phyloP scores from a whole-genome alignment of 2,888 invertebrate species.

The Lasioglossum oenotherae region DNA sequence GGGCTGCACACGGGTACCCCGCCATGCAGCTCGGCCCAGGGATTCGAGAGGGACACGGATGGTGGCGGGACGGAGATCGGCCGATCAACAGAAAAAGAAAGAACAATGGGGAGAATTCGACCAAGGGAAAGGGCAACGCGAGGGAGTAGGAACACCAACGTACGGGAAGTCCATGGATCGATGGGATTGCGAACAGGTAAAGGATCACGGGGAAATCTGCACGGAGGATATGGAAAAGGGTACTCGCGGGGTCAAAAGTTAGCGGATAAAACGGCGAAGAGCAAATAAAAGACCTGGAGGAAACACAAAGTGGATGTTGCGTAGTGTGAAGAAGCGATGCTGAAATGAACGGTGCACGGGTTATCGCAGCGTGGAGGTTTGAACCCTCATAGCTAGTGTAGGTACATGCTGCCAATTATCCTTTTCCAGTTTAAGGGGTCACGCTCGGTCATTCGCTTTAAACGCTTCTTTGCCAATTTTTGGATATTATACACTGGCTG shows the following conservation, averaged over 20 bases:
- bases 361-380: background rate
- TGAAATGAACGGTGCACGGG: background rate
- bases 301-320: background rate
- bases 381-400: background rate
- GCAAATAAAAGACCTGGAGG: background rate
- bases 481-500: background rate
- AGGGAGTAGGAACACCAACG: background rate
- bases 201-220: background rate
- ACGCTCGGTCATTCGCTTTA: background rate
- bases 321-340: background rate
- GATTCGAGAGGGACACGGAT: background rate
- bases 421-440: background rate
- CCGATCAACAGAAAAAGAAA: background rate
- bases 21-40: background rate
- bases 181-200: background rate
- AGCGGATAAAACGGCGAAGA: background rate
- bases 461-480: background rate
- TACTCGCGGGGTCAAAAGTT: background rate
- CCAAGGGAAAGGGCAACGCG: background rate
- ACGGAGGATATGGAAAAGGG: background rate
- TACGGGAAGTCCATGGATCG: background rate
- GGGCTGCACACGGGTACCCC: conserved; percentile 67
- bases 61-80: background rate
- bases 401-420: background rate
- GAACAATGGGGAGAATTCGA: background rate